Base-by-base conservation (phyloP, 92 coral and sea anemone genomes). In the Zoanthus solanderi region DNA sequence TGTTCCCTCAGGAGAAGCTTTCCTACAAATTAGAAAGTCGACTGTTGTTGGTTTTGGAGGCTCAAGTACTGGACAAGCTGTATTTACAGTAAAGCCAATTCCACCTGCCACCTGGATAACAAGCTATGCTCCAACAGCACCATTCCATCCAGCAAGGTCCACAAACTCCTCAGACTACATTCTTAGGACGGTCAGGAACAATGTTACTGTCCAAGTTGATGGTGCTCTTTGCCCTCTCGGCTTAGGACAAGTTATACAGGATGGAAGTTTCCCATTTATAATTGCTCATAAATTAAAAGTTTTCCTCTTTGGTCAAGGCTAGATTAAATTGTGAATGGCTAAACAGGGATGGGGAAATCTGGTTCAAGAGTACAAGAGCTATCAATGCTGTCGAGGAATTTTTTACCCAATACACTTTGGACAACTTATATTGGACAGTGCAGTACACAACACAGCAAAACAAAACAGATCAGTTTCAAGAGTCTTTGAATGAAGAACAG, bases 351-450 rank as follows among this genome's bases (percentile, higher is more conserved):
- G 81, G 90, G 4, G 90, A 79, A 61, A 80, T 88, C 16, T 88
- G 91, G 87, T 81, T 79, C 44, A 57, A 83, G 45, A 42, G 60
- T 30, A 72, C 83, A 73, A 68, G 77, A 8, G 17, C 58, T n/a
- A 83, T 89, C 23, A 10, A 60, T 15, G 78, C 88, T 83, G 88
- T 85, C 13, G 91, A 89, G 80, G 88, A 89, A 75, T 84, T 89
- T 45, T 63, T 83, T 14, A 83, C 91, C 42, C 42, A 4, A 4
- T 4, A 37, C 42, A 37, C 42, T 37, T 2, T 37, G 42, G 42
- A 37, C 42, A 37, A 37, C 42, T 37, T 4, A 37, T 37, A 37
- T 4, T 37, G 42, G 42, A 37, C 42, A 37, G 42, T 37, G 42
- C 42, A 37, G 42, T 37, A 37, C 42, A 37, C 42, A 37, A 37